Evolutionary conservation across 2,113 vertebrate species (phyloP).

Genomic region (Gasterosteus nipponicus): DNA sequence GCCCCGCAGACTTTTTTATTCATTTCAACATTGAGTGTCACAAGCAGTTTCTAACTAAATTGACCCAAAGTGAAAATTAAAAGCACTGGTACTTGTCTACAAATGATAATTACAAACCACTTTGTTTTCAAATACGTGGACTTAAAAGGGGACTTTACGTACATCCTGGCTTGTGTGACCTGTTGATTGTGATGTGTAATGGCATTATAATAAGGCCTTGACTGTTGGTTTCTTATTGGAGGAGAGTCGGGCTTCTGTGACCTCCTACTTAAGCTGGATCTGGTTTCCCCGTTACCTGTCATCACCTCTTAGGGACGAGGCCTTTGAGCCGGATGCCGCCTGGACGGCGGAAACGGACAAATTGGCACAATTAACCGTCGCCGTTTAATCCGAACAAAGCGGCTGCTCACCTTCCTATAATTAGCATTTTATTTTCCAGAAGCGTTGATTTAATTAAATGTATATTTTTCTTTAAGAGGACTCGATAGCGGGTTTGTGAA

Average conservation of each 20-base stretch:
- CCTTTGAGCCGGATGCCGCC: slow-evolving; percentile 10
- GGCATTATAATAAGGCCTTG: slow-evolving; percentile 16
- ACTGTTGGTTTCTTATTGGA: slow-evolving; percentile 27
- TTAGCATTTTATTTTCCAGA: not conserved
- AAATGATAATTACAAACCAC: not conserved
- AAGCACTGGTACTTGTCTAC: too few relatives aligned
- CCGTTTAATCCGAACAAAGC: not conserved
- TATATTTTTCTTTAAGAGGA: not conserved
- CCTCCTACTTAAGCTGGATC: slow-evolving; percentile 48
- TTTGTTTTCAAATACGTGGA: not conserved
- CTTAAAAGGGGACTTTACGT: not conserved
- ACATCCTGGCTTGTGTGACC: not conserved
- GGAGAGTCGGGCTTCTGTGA: slow-evolving; percentile 39
- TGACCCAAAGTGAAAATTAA: too few relatives aligned
- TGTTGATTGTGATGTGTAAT: slow-evolving; percentile 8
- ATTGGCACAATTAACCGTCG: not conserved
- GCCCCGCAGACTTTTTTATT: too few relatives aligned
- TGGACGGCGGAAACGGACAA: not conserved
- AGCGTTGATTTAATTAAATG: not conserved
- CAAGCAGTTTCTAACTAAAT: too few relatives aligned
- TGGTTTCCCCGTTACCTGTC: slow-evolving; percentile 39
- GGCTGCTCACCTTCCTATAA: not conserved
- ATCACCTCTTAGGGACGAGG: slow-evolving; percentile 31
- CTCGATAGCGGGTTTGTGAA: slow-evolving; percentile 3
- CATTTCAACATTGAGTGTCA: too few relatives aligned